Evolutionary conservation across 1,140 invertebrate genomes (phyloP).

Genomic region (Lepidotrigona ventralis): DNA sequence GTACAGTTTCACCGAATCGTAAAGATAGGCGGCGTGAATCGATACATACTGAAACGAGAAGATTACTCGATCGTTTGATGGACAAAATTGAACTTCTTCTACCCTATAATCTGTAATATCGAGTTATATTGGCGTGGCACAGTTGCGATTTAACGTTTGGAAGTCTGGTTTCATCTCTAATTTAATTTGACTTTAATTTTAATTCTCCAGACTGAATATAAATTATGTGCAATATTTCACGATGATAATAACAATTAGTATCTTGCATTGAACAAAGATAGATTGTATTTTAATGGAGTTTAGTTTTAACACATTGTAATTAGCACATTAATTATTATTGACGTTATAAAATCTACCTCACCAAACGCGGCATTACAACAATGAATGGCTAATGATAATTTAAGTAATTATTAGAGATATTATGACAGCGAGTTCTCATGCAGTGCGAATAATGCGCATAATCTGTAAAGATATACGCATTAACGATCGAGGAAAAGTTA

Average conservation of each 20-base stretch:
- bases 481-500: too few species aligned
- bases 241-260: neutral
- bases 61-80: neutral
- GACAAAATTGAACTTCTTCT: neutral
- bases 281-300: too few species aligned
- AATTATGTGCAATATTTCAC: neutral
- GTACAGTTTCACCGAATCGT: conserved; percentile 96
- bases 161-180: too few species aligned
- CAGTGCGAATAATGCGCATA: too few species aligned
- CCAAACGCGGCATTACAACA: too few species aligned
- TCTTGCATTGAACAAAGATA: neutral
- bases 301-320: too few species aligned
- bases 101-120: neutral
- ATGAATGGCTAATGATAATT: neutral
- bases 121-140: neutral
- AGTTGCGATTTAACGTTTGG: neutral
- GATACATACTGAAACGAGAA: conserved; percentile 87
- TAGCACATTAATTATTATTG: too few species aligned
- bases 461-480: too few species aligned
- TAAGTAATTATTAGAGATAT: neutral
- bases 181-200: too few species aligned
- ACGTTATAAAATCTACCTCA: neutral
- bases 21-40: conserved; percentile 96
- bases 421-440: too few species aligned
- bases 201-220: too few species aligned